phyloP scores from a whole-genome alignment of 2,113 vertebrate genomes.

The Notiomystis cincta region DNA sequence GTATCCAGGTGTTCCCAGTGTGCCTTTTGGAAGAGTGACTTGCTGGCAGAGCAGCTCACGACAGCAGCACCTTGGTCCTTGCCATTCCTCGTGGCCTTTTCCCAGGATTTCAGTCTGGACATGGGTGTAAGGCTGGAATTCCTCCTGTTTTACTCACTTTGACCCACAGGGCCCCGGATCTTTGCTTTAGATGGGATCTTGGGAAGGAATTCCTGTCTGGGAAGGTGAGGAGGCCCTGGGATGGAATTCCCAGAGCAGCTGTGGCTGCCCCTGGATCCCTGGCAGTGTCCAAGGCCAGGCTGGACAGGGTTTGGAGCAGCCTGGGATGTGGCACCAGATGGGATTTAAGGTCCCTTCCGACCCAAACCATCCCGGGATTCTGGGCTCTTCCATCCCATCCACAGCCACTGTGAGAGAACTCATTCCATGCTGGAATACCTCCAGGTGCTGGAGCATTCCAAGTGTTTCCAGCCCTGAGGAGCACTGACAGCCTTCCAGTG shows the following conservation, averaged over 20 bases:
- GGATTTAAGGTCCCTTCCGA: background rate
- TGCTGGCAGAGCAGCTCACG: accelerated
- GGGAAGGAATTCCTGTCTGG: background rate
- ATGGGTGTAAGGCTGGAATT: background rate
- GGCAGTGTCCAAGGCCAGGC: background rate
- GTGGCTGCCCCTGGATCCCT: background rate
- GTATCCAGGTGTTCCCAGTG: background rate
- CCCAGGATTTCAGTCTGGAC: background rate
- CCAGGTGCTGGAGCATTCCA: background rate
- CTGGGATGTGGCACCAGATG: background rate
- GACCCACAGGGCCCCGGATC: background rate
- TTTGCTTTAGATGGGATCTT: background rate
- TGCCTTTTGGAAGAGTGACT: no score
- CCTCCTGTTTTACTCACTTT: background rate
- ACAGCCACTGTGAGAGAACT: accelerated
- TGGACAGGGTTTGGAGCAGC: background rate
- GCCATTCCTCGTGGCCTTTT: background rate
- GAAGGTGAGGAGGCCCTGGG: background rate
- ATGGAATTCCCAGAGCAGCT: background rate
- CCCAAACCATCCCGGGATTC: background rate
- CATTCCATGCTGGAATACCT: background rate
- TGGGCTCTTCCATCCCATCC: background rate
- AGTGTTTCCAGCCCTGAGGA: background rate
- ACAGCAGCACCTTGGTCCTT: background rate
- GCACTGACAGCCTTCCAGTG: background rate